Conservation (phyloP, 2,888 invertebrate species). For the Spialia ferax region DNA sequence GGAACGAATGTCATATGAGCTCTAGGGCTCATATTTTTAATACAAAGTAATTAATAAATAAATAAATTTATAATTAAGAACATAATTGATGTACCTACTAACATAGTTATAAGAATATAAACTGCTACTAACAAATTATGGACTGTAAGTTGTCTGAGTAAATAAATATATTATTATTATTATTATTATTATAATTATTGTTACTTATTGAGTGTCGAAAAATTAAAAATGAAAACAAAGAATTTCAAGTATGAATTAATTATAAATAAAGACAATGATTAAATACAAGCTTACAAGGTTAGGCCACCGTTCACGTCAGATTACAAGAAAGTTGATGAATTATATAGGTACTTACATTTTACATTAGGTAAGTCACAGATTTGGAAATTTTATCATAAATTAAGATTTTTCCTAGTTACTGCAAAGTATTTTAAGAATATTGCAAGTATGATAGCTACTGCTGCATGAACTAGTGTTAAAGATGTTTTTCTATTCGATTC, state of each 20-base stretch:
- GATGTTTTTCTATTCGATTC: too few relatives aligned
- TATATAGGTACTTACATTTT: not conserved
- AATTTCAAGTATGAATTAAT: not conserved
- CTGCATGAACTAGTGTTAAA: not conserved
- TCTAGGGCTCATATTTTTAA: too few relatives aligned
- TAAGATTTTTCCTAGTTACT: too few relatives aligned
- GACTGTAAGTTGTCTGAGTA: too few relatives aligned
- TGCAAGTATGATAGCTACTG: not conserved
- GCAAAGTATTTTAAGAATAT: not conserved
- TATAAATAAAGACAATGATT: not conserved
- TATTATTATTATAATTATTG: too few relatives aligned
- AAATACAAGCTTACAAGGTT: not conserved
- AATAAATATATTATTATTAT: slow-evolving; percentile 9
- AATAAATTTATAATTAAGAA: too few relatives aligned
- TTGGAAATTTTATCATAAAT: too few relatives aligned
- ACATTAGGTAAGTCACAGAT: not conserved
- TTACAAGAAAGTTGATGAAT: not conserved
- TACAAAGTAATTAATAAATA: too few relatives aligned
- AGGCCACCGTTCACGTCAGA: not conserved
- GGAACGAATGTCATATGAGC: too few relatives aligned
- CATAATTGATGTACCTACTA: too few relatives aligned
- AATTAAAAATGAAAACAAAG: not conserved
- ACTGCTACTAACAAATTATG: too few relatives aligned
- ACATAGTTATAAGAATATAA: too few relatives aligned
- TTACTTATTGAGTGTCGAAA: not conserved